Evolutionary conservation across 2,797 vertebrate genomes (phyloP).

Genomic region (Australoheros facetus): DNA sequence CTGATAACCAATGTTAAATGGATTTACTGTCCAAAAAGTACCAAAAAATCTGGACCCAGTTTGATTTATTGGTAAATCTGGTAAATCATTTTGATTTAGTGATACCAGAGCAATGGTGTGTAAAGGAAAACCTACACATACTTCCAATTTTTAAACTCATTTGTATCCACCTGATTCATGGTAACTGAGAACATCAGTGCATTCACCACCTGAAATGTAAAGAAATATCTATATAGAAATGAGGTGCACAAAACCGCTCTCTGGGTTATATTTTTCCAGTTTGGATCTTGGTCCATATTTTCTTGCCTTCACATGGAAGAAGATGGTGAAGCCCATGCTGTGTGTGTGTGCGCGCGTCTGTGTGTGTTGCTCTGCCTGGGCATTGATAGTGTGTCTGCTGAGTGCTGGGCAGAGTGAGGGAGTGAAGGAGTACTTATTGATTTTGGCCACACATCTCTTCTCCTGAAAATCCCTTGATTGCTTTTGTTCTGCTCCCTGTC

Average conservation of each 20-base stretch:
- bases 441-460: constrained; percentile 77
- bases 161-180: neutral
- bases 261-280: constrained; percentile 9
- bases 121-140: neutral
- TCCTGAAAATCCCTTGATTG: constrained; percentile 81
- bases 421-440: constrained; percentile 80
- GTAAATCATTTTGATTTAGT: neutral
- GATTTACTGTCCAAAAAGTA: neutral
- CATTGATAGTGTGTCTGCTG: constrained; percentile 56
- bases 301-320: constrained; percentile 27
- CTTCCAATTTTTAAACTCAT: neutral
- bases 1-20: neutral
- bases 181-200: neutral
- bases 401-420: constrained; percentile 63
- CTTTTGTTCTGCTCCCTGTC: constrained; percentile 79
- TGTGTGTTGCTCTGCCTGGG: constrained; percentile 22
- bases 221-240: neutral
- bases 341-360: constrained; percentile 18
- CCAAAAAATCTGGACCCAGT: neutral
- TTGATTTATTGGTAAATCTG: neutral
- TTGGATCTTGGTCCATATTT: constrained; percentile 27
- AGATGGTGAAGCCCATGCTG: constrained; percentile 30
- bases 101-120: neutral
- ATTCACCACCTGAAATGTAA: neutral
- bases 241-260: neutral